These are phyloP conservation scores for Acronicta aceris DNA, from an alignment of 2,888 invertebrate species.

Conservation along the genomic window DNA sequence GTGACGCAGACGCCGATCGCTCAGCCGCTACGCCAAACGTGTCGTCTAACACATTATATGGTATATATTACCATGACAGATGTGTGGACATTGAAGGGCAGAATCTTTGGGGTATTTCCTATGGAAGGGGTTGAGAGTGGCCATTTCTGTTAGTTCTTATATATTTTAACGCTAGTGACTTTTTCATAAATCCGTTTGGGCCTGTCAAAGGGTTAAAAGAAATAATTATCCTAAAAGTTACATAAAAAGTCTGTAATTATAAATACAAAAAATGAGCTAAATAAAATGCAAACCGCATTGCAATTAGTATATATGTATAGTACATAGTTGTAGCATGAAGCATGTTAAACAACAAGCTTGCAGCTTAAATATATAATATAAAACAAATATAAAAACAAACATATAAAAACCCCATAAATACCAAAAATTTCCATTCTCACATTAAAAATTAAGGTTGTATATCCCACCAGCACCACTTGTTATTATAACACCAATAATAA, in stretches of 20 bases:
- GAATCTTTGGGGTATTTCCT: too few species aligned
- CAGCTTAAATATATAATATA: constrained; percentile 45
- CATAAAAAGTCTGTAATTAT: constrained; percentile 55
- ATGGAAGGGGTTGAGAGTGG: too few species aligned
- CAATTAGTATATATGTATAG: constrained; percentile 18
- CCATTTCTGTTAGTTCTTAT: too few species aligned
- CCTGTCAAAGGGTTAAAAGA: too few species aligned
- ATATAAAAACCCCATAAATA: constrained; percentile 19
- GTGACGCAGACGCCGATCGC: too few species aligned
- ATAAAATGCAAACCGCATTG: constrained; percentile 10
- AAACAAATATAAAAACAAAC: constrained; percentile 15
- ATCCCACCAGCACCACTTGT: constrained; percentile 85
- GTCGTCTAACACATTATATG: too few species aligned
- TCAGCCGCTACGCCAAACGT: too few species aligned
- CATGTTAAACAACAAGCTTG: constrained; percentile 54
- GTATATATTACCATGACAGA: too few species aligned
- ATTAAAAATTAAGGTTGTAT: constrained; percentile 47
- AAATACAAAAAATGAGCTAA: constrained; percentile 1
- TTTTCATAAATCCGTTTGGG: too few species aligned
- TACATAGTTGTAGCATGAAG: constrained; percentile 57
- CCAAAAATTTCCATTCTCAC: constrained; percentile 27
- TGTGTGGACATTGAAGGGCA: too few species aligned
- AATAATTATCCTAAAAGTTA: too few species aligned
- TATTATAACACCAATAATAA: constrained; percentile 68
- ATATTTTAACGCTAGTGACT: too few species aligned